A percentile compares a stretch with the other conserved stretches of the same genome.
These are phyloP conservation scores for Orestias chungarensis DNA, from an alignment of 2,797 vertebrate genomes.

Conservation along the genomic window DNA sequence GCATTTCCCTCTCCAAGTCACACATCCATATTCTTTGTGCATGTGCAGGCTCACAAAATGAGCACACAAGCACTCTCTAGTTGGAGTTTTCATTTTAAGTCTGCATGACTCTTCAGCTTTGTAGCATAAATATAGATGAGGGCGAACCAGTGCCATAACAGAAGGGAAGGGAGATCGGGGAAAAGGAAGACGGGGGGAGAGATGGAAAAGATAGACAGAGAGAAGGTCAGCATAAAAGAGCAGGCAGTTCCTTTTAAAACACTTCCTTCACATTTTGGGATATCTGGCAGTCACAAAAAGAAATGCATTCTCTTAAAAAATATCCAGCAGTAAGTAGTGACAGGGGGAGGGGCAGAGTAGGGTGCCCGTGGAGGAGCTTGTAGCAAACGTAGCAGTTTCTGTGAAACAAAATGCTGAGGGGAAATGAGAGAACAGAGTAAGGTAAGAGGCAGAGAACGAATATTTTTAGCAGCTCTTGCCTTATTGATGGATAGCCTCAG, in stretches of 20 bases:
- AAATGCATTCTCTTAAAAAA: slow-evolving; percentile 21
- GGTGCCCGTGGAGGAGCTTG: slow-evolving; percentile 43
- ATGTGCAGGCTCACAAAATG: slow-evolving; percentile 45
- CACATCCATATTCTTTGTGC: slow-evolving; percentile 14
- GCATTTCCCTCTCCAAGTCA: slow-evolving; percentile 23
- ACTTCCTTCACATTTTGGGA: slow-evolving; percentile 33
- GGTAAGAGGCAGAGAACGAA: slow-evolving; percentile 28
- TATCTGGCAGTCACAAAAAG: slow-evolving; percentile 32
- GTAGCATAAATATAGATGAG: slow-evolving; percentile 80
- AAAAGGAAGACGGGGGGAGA: slow-evolving; percentile 30
- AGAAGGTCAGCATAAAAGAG: slow-evolving; percentile 34
- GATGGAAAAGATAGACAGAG: slow-evolving; percentile 33
- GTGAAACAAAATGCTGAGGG: slow-evolving; percentile 65
- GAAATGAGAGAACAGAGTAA: slow-evolving; percentile 33
- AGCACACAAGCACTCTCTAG: slow-evolving; percentile 52
- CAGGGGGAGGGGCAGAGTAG: slow-evolving; percentile 19
- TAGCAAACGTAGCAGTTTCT: slow-evolving; percentile 61
- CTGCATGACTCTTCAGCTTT: slow-evolving; percentile 72
- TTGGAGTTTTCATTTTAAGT: slow-evolving; percentile 74
- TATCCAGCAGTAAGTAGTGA: slow-evolving; percentile 10
- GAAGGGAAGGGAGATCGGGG: slow-evolving; percentile 52
- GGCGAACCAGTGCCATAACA: slow-evolving; percentile 69
- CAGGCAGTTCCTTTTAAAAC: slow-evolving; percentile 51
- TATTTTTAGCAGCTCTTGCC: slow-evolving; percentile 44
- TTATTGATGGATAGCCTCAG: slow-evolving; percentile 41